phyloP scores from a whole-genome alignment of 2,113 vertebrate genomes.

The Microcebus murinus region DNA sequence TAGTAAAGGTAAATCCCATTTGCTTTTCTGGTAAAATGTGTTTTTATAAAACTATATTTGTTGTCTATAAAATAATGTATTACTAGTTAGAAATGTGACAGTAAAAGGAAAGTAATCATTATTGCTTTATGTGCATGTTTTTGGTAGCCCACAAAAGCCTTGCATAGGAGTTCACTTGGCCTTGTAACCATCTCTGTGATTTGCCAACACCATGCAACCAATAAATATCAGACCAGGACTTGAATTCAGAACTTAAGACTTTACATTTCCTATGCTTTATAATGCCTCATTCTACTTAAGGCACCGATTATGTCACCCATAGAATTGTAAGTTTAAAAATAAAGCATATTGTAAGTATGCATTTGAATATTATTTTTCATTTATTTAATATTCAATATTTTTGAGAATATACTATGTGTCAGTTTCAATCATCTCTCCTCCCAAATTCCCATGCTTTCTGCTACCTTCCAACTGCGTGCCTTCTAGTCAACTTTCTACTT shows the following conservation, averaged over 20 bases:
- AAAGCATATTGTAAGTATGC: not conserved
- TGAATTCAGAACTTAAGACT: not conserved
- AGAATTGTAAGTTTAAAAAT: not conserved
- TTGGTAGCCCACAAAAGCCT: not conserved
- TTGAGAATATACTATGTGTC: no score
- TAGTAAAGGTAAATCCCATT: not conserved
- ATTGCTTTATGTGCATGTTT: not conserved
- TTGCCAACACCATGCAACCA: not conserved
- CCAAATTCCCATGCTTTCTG: not conserved
- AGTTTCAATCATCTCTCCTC: not conserved
- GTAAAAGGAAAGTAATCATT: not conserved
- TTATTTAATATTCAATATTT: not conserved
- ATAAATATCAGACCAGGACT: not conserved
- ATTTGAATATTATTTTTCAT: not conserved
- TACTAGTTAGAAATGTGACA: not conserved
- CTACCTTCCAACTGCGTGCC: rapidly evolving
- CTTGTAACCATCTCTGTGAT: not conserved
- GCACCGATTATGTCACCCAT: not conserved
- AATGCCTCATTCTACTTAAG: not conserved
- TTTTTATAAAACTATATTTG: not conserved
- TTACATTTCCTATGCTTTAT: not conserved
- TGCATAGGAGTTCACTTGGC: not conserved
- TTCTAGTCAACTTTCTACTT: rapidly evolving
- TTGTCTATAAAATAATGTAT: not conserved
- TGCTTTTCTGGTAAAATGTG: not conserved